Evolutionary conservation across 2,113 vertebrate species (phyloP).

Genomic region (Lampris incognitus): DNA sequence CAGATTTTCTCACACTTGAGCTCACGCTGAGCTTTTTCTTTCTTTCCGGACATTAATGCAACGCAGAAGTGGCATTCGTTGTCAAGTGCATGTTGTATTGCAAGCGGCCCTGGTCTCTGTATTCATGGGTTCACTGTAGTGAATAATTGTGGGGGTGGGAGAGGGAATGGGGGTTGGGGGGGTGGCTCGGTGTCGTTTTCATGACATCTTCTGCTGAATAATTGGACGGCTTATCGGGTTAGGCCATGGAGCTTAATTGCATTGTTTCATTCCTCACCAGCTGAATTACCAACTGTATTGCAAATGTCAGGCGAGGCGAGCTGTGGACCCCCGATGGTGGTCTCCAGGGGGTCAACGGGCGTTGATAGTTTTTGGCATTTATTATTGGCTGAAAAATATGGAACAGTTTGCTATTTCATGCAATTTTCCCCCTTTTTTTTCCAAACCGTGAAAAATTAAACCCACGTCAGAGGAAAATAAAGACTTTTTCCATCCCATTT

Average conservation of each 20-base stretch:
- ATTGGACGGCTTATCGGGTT: conserved; percentile 66
- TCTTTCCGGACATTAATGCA: conserved; percentile 32
- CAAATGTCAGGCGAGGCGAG: not conserved
- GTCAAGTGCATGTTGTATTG: conserved; percentile 39
- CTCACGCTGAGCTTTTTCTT: not conserved
- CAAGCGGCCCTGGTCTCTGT: conserved; percentile 47
- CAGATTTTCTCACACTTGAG: conserved; percentile 13
- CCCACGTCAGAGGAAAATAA: too few relatives aligned
- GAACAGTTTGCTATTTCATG: not conserved
- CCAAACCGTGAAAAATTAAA: not conserved
- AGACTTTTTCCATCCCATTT: too few relatives aligned
- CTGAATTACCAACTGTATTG: conserved; percentile 10
- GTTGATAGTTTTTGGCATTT: not conserved
- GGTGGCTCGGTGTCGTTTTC: conserved; percentile 58
- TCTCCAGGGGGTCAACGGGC: not conserved
- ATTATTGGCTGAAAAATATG: conserved; percentile 8
- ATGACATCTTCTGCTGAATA: conserved; percentile 69
- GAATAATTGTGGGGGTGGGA: conserved; percentile 28
- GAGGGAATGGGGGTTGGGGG: not conserved
- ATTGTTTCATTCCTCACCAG: conserved; percentile 42
- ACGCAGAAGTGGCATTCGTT: conserved; percentile 12
- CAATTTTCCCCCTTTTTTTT: not conserved
- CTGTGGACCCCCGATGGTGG: not conserved
- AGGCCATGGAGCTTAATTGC: conserved; percentile 63
- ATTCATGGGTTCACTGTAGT: conserved; percentile 45